Evolutionary conservation across 2,113 vertebrate genomes (phyloP).

Genomic region (Python bivittatus): DNA sequence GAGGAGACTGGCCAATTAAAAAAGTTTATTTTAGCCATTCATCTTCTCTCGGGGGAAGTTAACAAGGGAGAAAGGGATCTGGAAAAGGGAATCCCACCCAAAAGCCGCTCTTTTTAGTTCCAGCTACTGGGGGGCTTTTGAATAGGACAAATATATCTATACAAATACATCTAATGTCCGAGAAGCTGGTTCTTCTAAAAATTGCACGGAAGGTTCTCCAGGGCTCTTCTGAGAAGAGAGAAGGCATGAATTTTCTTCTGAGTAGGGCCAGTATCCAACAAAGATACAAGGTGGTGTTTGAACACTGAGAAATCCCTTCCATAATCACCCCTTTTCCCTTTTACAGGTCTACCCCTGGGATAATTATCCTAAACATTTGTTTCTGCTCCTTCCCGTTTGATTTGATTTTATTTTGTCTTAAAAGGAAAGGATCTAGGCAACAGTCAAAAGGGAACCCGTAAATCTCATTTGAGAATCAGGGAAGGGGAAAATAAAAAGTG

Average conservation of each 20-base stretch:
- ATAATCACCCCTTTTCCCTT: background rate
- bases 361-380: background rate
- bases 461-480: conserved; percentile 61
- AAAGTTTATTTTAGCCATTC: conserved; percentile 26
- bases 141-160: background rate
- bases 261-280: background rate
- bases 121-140: background rate
- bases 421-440: conserved; percentile 1
- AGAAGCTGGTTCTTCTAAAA: background rate
- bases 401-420: conserved; percentile 23
- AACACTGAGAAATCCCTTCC: background rate
- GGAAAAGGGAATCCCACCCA: conserved; percentile 31
- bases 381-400: background rate
- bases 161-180: background rate
- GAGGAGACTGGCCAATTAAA: conserved; percentile 39
- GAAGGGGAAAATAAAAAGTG: conserved; percentile 15
- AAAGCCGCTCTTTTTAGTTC: background rate
- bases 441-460: conserved; percentile 40
- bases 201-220: background rate
- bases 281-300: too few species aligned
- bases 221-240: background rate
- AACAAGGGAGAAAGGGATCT: background rate
- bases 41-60: conserved; percentile 33
- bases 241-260: background rate
- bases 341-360: background rate